Base-by-base conservation (phyloP, 2,888 invertebrate genomes). In the Caradrina kadenii region DNA sequence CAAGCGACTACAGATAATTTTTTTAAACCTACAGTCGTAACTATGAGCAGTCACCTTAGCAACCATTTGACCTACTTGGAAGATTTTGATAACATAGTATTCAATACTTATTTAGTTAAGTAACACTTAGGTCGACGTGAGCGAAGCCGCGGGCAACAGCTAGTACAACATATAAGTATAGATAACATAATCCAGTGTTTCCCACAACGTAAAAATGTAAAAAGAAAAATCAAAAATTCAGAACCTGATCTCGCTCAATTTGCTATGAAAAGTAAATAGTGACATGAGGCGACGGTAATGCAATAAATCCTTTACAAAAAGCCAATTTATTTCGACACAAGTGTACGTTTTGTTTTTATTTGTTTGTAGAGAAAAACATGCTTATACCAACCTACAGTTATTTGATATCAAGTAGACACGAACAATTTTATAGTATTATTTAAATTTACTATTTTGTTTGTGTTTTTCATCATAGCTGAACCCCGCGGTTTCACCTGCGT, bases 251-350 rank as follows among this genome's bases (percentile, higher is more conserved):
- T 39, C 7, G 17, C 60, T 48, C 60, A 63, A 52, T 54, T 61
- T 21, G 21, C 50, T 61, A 63, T 80, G 70, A 65, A 68, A 69
- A 65, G 50, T 62, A 72, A 73, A 71, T 64, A 65, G 69, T 64
- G 58, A 55, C 64, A 42, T 66, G 72, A 65, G 56, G 60, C 60
- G 50, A 49, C 63, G 26, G 22, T 76, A 80, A 77, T 64, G 45
- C 73, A 63, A 81, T 68, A 70, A 81, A 70, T 71, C 63, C 55
- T 59, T 70, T 68, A 59, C 58, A 65, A 66, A 73, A 66, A 67
- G 58, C 63, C 68, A 68, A 81, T 81, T 78, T 71, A 64, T 74
- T 74, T 66, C 35, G 45, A 78, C 42, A 15, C 35, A 64, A 67
- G 61, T 49, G 64, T 52, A 73, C 21, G 11, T 60, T 54, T 64